phyloP scores from a whole-genome alignment of 2,888 invertebrate species.

The Hesperia comma region DNA sequence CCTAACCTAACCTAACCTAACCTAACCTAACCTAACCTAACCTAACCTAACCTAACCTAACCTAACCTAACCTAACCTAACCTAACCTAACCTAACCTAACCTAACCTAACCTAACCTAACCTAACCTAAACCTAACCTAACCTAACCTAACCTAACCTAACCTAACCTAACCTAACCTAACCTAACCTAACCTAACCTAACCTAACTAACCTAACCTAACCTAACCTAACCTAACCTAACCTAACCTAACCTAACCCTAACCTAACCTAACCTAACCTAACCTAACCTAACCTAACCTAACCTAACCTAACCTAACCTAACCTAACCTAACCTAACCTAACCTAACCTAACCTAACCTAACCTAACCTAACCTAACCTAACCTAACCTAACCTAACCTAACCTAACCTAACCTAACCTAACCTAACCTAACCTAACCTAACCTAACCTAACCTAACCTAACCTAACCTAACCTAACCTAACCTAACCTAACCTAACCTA shows the following conservation, averaged over 20 bases:
- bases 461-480: no score
- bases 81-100: conserved; percentile 38
- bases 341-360: conserved; percentile 37
- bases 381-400: conserved; percentile 36
- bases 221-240: conserved; percentile 35
- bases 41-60: conserved; percentile 38
- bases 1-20: conserved; percentile 38
- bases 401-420: conserved; percentile 39
- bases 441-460: conserved; percentile 39
- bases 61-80: conserved; percentile 38
- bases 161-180: conserved; percentile 38
- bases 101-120: conserved; percentile 38
- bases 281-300: conserved; percentile 38
- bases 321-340: conserved; percentile 38
- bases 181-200: conserved; percentile 38
- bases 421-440: conserved; percentile 39
- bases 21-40: conserved; percentile 38
- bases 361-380: conserved; percentile 37
- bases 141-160: conserved; percentile 38
- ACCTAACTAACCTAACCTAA: conserved; percentile 38
- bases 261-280: no score
- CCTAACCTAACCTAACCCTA: conserved; percentile 38
- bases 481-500: conserved; percentile 10
- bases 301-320: conserved; percentile 38
- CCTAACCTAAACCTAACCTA: no score